Evolutionary conservation across 2,797 vertebrate genomes (phyloP), one percentile per base, ranked within the genome.

Genomic region (Notolabrus celidotus): DNA sequence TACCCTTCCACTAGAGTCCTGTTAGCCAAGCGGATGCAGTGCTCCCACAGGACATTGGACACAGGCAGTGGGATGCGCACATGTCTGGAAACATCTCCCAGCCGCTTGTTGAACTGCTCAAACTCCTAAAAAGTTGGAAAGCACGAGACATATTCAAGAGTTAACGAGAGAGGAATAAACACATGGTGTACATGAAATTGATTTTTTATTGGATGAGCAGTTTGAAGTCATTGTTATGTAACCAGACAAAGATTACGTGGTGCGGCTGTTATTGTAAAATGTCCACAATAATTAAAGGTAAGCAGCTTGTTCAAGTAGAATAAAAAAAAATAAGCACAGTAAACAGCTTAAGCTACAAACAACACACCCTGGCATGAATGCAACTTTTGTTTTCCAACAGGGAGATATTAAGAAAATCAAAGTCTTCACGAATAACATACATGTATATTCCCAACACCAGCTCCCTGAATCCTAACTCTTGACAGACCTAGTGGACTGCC

Each of bases 1-100:
- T 91, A 99, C 98, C 98, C 98, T 90, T 99, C 98, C 4, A 99
- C 98, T 0, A 99, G 94, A 29, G 98, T 99, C 92, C 98, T 94
- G 80, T 99, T 99, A 79, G 98, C 97, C 88, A 99, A 85, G 23
- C 98, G 97, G 81, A 99, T 99, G 89, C 98, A 99, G 86, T 99
- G 98, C 77, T 99, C 98, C 98, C 98, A 99, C 63, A 99, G 95
- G 71, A 99, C 97, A 67, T 99, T 99, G 85, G 97, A 99, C 71
- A 99, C 98, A 0, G 97, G 94, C 77, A 99, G 87, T 0, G 98
- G 98, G 88, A 99, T 97, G 67, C 97, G 96, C 42, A 99, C 97
- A 50, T 95, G 95, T 89, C 95, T 96, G 67, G 97, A 97, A 78
- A 98, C 95, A 4, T 99, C 98, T 0, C 79, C 92, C 81, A 99